These are phyloP conservation scores for Circaetus cinerascens DNA, from an alignment of 2,113 vertebrate genomes.

Conservation along the genomic window DNA sequence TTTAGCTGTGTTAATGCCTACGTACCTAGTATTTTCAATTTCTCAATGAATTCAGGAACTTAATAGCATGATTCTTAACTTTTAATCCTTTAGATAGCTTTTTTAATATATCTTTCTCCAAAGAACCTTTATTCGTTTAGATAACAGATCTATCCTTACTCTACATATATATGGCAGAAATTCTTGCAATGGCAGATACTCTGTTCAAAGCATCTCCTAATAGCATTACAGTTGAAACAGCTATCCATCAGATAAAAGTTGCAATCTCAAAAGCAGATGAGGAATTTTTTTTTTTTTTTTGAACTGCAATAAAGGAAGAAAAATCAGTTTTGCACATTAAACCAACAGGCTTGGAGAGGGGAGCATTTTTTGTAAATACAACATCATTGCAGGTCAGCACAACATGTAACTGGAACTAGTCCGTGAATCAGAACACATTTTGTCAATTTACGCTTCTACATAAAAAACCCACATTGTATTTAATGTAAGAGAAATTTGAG, in stretches of 20 bases:
- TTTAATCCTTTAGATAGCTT: neutral
- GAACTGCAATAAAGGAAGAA: neutral
- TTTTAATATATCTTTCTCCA: neutral
- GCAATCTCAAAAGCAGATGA: neutral
- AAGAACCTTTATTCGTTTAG: neutral
- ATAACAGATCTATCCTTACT: neutral
- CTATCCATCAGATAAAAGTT: neutral
- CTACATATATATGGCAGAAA: neutral
- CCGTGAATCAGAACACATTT: neutral
- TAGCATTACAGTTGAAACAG: neutral
- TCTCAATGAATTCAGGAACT: neutral
- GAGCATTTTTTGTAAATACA: neutral
- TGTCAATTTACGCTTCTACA: neutral
- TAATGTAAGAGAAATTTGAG: neutral
- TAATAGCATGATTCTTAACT: neutral
- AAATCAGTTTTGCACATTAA: neutral
- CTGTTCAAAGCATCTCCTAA: neutral
- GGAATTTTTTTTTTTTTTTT: neutral
- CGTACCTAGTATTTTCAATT: neutral
- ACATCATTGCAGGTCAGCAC: neutral
- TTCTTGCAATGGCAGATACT: neutral
- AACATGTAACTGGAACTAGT: neutral
- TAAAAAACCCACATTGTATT: accelerated
- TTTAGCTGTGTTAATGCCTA: neutral
- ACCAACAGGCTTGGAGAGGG: neutral